Percentiles rank a stretch among this genome's conserved stretches.
Evolutionary conservation across 2,888 invertebrate genomes (phyloP).

Genomic region (Homarus gammarus): DNA sequence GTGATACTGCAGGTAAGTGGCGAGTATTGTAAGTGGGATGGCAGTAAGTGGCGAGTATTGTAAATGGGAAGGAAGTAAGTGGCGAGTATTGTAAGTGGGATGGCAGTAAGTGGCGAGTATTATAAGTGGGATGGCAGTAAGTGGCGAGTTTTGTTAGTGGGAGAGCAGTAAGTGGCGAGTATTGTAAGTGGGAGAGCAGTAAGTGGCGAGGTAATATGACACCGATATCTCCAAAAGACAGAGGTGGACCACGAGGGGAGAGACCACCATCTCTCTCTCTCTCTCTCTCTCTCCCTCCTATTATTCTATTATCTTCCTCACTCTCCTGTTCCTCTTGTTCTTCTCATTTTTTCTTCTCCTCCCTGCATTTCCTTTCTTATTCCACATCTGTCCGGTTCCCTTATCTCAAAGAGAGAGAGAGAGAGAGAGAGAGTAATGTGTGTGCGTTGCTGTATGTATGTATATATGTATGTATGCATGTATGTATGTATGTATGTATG

Average conservation of each 20-base stretch:
- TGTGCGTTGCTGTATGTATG: not conserved
- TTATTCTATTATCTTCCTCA: not conserved
- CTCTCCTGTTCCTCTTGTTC: not conserved
- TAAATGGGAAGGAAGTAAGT: constrained; percentile 21
- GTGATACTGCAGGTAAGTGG: too few relatives aligned
- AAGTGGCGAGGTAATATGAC: constrained; percentile 16
- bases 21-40: constrained; percentile 29
- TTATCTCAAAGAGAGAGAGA: constrained; percentile 18
- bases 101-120: not conserved
- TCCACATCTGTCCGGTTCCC: not conserved
- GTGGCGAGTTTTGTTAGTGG: not conserved
- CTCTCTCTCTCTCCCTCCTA: not conserved
- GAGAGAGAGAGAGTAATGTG: constrained; percentile 34
- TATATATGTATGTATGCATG: too few relatives aligned
- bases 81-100: not conserved
- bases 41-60: constrained; percentile 20
- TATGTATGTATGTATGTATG: too few relatives aligned
- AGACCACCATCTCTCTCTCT: constrained; percentile 3
- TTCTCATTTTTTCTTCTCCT: not conserved
- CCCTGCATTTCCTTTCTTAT: not conserved
- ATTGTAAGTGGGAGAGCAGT: constrained; percentile 24
- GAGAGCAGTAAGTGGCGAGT: constrained; percentile 10
- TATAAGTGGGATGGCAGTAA: not conserved
- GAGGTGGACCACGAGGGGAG: not conserved
- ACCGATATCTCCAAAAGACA: not conserved